These are phyloP conservation scores for Archips xylosteana DNA, from an alignment of 2,888 invertebrate species.

Conservation along the genomic window DNA sequence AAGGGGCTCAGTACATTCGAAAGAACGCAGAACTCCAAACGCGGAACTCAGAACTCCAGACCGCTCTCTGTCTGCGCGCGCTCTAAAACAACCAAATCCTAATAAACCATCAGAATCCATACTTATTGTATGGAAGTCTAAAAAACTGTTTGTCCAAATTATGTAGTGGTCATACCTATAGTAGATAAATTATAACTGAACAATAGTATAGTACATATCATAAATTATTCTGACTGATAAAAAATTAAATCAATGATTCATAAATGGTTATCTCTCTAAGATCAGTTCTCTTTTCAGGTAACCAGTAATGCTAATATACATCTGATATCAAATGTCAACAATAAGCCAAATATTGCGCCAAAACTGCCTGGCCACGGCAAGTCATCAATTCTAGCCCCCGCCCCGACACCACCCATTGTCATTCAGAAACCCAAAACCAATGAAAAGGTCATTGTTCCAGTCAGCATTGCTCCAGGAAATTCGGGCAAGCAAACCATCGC, in stretches of 20 bases:
- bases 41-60: no score
- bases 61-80: no score
- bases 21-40: no score
- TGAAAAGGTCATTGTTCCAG: conserved; percentile 82
- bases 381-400: conserved; percentile 74
- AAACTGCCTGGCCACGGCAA: conserved; percentile 70
- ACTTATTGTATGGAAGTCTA: no score
- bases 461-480: conserved; percentile 72
- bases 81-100: no score
- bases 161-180: neutral
- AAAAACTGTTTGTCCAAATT: no score
- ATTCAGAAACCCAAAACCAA: conserved; percentile 83
- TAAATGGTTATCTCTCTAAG: neutral
- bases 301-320: conserved; percentile 77
- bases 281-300: conserved; percentile 65
- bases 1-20: no score
- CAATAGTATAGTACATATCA: neutral
- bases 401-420: conserved; percentile 81
- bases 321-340: conserved; percentile 74
- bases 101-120: no score
- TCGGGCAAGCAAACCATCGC: conserved; percentile 81
- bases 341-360: conserved; percentile 76
- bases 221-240: neutral
- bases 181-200: neutral
- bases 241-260: conserved; percentile 4